Evolutionary conservation across 2,888 invertebrate genomes (phyloP), one percentile per base, ranked within the genome.

Genomic region (Microdon myrmicae): DNA sequence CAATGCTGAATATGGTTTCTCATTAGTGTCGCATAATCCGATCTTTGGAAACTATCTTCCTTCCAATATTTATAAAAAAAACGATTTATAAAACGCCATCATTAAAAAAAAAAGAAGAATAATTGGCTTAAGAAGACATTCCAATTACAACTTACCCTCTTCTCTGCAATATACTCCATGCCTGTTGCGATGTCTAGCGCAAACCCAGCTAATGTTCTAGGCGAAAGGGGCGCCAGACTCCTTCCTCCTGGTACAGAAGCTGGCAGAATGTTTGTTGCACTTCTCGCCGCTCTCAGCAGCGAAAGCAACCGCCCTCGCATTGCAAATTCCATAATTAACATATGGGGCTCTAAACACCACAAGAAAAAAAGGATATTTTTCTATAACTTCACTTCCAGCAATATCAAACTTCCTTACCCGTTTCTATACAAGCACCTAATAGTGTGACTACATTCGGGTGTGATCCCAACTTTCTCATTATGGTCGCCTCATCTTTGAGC

Each of bases 251-350:
- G 79, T 32, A 79, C 79, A 2, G 79, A 71, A 82, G 82, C 77
- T 80, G 86, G 76, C 83, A 79, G 66, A 37, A 78, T 77, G 38
- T 77, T 79, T 8, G 75, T 76, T 22, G 79, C 79, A 67, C 75
- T 79, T 32, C 80, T 73, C 4, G 79, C 80, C 1, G 80, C 90
- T 28, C 92, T 83, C 58, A 92, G 81, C 73, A 90, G 88, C 1
- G 90, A 87, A 68, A 91, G 80, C 64, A 92, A 79, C 74, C 92
- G 90, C 23, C 92, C 92, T 70, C 90, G 87, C 87, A 90, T 90
- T 56, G 91, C 90, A 74, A 90, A 92, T 79, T 92, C 92, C 88
- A 92, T 88, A 71, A 92, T 88, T 31, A 92, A 82, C 73, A 90
- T 86, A 74, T 90, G 87, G 0, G 92, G 92, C 72, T 92, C 92